Evolutionary conservation across 2,888 invertebrate genomes (phyloP).

Genomic region (Drosophila limbata): DNA sequence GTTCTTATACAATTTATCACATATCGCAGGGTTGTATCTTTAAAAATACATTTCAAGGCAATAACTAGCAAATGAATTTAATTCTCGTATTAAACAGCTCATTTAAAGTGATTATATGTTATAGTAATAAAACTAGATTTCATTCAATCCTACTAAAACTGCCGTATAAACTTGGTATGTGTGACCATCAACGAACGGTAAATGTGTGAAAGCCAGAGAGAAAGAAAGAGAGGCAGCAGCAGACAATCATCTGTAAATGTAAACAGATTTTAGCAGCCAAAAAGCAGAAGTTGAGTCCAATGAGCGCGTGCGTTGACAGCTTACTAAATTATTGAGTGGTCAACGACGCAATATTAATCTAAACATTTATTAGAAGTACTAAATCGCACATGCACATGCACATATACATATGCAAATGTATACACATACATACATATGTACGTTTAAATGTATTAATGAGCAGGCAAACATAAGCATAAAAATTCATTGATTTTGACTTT

Average conservation of each 20-base stretch:
- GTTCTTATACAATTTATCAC: background rate
- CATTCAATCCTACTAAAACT: background rate
- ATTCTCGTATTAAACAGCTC: no score
- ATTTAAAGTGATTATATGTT: background rate
- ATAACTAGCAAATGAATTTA: background rate
- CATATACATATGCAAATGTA: background rate
- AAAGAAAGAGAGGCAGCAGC: background rate
- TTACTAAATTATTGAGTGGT: background rate
- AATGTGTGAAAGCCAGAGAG: slow-evolving; percentile 17
- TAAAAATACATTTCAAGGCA: background rate
- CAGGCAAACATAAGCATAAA: slow-evolving; percentile 27
- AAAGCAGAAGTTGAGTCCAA: background rate
- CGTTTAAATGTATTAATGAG: background rate
- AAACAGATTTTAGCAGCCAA: slow-evolving; percentile 8
- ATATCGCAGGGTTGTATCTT: no score
- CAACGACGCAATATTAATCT: slow-evolving; percentile 6
- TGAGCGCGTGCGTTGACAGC: slow-evolving; percentile 6
- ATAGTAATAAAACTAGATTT: background rate
- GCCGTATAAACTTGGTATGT: slow-evolving; percentile 3
- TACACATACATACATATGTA: no score
- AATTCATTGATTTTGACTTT: slow-evolving; percentile 71
- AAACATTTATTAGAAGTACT: slow-evolving; percentile 1
- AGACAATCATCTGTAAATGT: background rate
- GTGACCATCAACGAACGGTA: slow-evolving; percentile 23
- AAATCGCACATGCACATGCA: background rate